Evolutionary conservation across 2,113 vertebrate species (phyloP).

Genomic region (Laticauda laticaudata): DNA sequence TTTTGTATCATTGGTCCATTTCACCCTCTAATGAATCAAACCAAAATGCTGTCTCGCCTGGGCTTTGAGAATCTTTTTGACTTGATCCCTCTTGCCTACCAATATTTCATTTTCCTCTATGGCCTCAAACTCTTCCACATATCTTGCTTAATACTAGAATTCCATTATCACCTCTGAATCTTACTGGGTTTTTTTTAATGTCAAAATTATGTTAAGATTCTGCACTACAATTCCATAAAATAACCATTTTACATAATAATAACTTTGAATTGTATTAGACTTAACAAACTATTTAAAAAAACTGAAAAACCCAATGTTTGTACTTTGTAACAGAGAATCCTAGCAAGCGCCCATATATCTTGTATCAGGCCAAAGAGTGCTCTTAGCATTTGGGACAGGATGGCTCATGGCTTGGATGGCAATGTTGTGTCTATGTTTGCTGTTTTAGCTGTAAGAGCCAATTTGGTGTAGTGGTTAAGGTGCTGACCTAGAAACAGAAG

Average conservation of each 20-base stretch:
- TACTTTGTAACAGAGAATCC: background rate
- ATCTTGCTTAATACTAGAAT: background rate
- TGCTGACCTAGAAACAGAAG: background rate
- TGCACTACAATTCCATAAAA: background rate
- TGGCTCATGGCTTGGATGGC: background rate
- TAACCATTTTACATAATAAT: background rate
- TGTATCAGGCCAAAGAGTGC: background rate
- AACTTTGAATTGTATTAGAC: background rate
- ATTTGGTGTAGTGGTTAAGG: background rate
- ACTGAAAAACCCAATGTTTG: background rate
- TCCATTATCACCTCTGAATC: background rate
- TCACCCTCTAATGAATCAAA: background rate
- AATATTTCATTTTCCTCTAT: background rate
- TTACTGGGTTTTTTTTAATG: background rate
- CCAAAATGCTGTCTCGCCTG: background rate
- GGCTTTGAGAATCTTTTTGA: background rate
- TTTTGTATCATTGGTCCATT: background rate
- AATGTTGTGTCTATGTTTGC: background rate
- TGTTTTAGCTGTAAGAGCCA: background rate
- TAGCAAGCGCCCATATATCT: background rate
- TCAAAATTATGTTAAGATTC: background rate
- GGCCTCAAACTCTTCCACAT: background rate
- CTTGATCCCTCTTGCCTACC: background rate
- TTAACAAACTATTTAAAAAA: background rate
- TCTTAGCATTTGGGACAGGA: background rate